Evolutionary conservation across 2,797 vertebrate species (phyloP).

Genomic region (Gymnothorax javanicus): DNA sequence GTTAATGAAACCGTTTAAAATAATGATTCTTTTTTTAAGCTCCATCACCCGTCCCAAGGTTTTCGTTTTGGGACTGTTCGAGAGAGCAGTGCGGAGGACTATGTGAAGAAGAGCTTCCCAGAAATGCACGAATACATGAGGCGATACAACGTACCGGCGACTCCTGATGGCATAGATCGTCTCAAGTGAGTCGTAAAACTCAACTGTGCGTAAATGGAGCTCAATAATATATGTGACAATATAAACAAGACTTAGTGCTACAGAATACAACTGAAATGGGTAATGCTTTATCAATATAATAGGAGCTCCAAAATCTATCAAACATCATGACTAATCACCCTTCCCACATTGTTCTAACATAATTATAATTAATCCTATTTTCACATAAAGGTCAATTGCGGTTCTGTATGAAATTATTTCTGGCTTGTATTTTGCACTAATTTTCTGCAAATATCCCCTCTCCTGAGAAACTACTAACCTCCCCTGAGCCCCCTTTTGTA

Average conservation of each 20-base stretch:
- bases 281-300: not conserved
- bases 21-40: slow-evolving; percentile 63
- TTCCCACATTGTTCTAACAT: not conserved
- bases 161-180: slow-evolving; percentile 85
- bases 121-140: slow-evolving; percentile 99
- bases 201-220: not conserved
- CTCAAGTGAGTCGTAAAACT: slow-evolving; percentile 83
- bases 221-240: not conserved
- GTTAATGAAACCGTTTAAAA: not conserved
- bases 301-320: not conserved
- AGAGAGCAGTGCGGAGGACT: slow-evolving; percentile 96
- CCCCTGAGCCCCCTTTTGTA: not conserved
- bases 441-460: not conserved
- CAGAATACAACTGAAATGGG: not conserved
- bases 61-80: slow-evolving; percentile 95
- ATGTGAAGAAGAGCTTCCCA: slow-evolving; percentile 95
- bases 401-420: not conserved
- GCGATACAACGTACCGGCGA: slow-evolving; percentile 91
- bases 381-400: not conserved
- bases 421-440: not conserved
- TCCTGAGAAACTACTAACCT: not conserved
- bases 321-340: not conserved
- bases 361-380: not conserved
- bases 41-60: slow-evolving; percentile 97
- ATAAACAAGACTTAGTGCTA: not conserved